Conservation (phyloP, 2,888 invertebrate genomes). For the Drosophila histrio region DNA sequence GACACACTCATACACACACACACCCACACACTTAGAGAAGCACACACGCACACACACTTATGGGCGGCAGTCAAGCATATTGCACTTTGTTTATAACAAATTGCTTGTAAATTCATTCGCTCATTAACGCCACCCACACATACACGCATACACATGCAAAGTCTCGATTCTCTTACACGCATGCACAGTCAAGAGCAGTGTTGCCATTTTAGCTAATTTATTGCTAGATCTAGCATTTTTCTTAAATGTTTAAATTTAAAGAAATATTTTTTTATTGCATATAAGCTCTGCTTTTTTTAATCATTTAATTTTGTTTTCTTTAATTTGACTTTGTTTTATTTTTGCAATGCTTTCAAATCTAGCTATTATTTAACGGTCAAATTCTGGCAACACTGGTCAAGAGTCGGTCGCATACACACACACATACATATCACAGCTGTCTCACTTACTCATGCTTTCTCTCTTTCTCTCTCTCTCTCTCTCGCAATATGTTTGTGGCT, state of each 20-base stretch:
- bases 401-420: not conserved
- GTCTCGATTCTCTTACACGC: too few relatives aligned
- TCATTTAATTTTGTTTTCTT: too few relatives aligned
- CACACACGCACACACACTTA: not conserved
- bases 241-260: too few relatives aligned
- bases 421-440: conserved; percentile 22
- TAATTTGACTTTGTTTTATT: too few relatives aligned
- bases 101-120: conserved; percentile 50
- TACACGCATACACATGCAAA: conserved; percentile 6
- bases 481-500: conserved; percentile 28
- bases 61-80: conserved; percentile 35
- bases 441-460: conserved; percentile 49
- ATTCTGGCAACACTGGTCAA: too few relatives aligned
- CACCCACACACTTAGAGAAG: not conserved
- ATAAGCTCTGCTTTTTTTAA: too few relatives aligned
- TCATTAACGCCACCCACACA: conserved; percentile 52
- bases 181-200: too few relatives aligned
- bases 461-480: conserved; percentile 25
- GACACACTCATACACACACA: conserved; percentile 4
- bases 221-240: too few relatives aligned
- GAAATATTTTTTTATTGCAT: too few relatives aligned
- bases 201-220: too few relatives aligned
- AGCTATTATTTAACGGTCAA: too few relatives aligned
- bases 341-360: too few relatives aligned
- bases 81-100: conserved; percentile 63